phyloP scores from a whole-genome alignment of 2,113 vertebrate genomes.

The human (Homo sapiens) region GRCh38 chrX:5837501-5838000 shows the following conservation, averaged over 20 bases:
- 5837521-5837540: not conserved
- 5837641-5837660: not conserved
- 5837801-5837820: not conserved
- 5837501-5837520: not conserved
- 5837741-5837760: not conserved
- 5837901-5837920: not conserved
- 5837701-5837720: not conserved
- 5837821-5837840: not conserved
- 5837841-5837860: not conserved
- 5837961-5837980: not conserved
- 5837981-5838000: not conserved
- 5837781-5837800: not conserved
- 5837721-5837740: not conserved
- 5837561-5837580: not conserved
- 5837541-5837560: not conserved
- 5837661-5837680: not conserved
- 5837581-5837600: not conserved
- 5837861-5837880: not conserved
- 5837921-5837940: not conserved
- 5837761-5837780: fast-evolving
- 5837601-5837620: not conserved
- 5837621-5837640: not conserved
- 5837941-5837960: not conserved
- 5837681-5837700: not conserved
- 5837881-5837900: not conserved